Evolutionary conservation across 2,888 invertebrate genomes (phyloP), one percentile per base, ranked within the genome.

Genomic region (Aspidiotus rigidus): DNA sequence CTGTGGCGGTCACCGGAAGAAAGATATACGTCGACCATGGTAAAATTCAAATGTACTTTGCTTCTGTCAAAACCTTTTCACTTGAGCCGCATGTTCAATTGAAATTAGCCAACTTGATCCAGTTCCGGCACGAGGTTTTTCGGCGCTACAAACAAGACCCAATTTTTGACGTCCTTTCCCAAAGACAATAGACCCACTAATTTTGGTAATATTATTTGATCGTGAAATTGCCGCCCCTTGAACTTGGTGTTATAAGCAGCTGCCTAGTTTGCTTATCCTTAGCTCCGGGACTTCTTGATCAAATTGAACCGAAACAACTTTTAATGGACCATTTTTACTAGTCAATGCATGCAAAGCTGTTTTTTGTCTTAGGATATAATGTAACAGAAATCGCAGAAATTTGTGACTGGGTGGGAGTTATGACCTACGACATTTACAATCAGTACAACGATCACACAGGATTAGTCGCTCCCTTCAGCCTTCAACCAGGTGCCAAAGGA

Each of bases 341-440:
- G 28, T 28, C 28, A 28, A 5, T 28, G 28, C 28, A 28, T 28
- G 28, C n/a, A 49, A 11, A 49, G 2, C 10, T 49, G 10, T 6
- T 49, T 2, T 49, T 49, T 13, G 11, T n/a, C 6, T 49, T 6
- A 66, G 67, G 82, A 7, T 94, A 94, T 75, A 93, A 94, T 75
- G 93, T 94, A 0, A 90, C 91, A 0, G 94, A 93, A 79, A 91
- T 94, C 73, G 88, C 93, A 7, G 93, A 94, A 80, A 93, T 91
- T 77, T 81, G 94, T 76, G 94, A 95, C 79, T 93, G 89, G 77
- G 91, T 94, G 77, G 93, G 93, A 77, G 89, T 94, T 9, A 93
- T 94, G 93, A 93, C 93, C 0, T 95, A 94, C 76, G 94, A 94
- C 77, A 93, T 94, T 83, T 93, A 93, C 76, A 93, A 93, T 0